Base-by-base conservation (phyloP, 2,888 invertebrate genomes). In the Leptopilina myrica region DNA sequence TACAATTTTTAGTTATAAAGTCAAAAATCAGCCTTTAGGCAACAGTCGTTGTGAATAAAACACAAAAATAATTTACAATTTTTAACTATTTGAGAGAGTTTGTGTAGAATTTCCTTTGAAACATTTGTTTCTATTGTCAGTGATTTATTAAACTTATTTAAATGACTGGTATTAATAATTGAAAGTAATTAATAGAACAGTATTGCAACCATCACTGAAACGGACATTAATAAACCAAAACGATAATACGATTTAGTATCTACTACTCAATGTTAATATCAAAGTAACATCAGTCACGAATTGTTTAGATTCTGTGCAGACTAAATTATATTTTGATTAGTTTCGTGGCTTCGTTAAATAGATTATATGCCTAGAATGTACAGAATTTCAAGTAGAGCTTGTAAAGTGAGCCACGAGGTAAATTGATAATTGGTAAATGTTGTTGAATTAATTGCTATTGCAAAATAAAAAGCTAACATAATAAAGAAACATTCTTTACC, bases 161-260 rank as follows among this genome's bases (percentile, higher is more conserved):
- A 20, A 20, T 1, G 6, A 20, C 8, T 9, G 62, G 5, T 62
- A 20, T n/a, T 62, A 20, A 8, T 62, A 62, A 62, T 79, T 78
- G 77, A 81, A 65, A 66, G 43, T 76, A 81, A 79, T 66, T 56
- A 75, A 78, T 64, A 67, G 49, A 43, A 14, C 64, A n/a, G 65
- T 75, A 65, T 69, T 78, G 65, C 40, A 77, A 78, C 26, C 75
- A 53, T 73, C 76, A 76, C 76, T 80, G 78, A 78, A 82, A 77
- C 78, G 49, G 69, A 65, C 76, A 77, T 80, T 82, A 80, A 82
- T 80, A 79, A 64, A 78, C 20, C 15, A 79, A 78, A 43, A 80
- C 64, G 75, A 75, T 78, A 78, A 81, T 80, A 78, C 49, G 43
- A 78, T 76, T 79, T 56, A 49, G 76, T 40, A n/a, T 65, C 77